A percentile compares a stretch with the other conserved stretches of the same genome.
Conservation (phyloP, 2,888 invertebrate genomes). For the Perithous albicinctus region DNA sequence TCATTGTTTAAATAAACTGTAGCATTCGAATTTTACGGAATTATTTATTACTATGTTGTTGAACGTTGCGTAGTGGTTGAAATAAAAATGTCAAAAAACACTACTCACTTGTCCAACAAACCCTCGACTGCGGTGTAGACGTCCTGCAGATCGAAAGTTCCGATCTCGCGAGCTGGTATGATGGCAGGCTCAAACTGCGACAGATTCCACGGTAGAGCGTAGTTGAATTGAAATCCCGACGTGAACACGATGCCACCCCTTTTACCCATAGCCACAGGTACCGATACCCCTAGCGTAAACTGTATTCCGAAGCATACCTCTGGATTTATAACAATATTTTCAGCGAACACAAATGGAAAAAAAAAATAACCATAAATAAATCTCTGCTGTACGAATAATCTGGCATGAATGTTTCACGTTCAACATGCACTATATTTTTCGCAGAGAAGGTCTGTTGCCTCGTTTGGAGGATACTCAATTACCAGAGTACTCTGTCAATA, state of each 20-base stretch:
- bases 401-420: conserved; percentile 2
- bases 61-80: too few species aligned
- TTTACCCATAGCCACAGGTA: conserved; percentile 79
- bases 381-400: conserved; percentile 1
- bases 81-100: background rate
- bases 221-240: conserved; percentile 82
- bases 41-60: too few species aligned
- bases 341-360: background rate
- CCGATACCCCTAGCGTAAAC: conserved; percentile 79
- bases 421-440: background rate
- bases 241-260: conserved; percentile 78
- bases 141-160: conserved; percentile 77
- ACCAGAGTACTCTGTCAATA: background rate
- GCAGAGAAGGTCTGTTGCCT: background rate
- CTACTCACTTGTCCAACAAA: conserved; percentile 79
- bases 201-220: conserved; percentile 80
- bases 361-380: background rate
- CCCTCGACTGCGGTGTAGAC: conserved; percentile 79
- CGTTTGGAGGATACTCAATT: conserved; percentile 1
- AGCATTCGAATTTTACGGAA: too few species aligned
- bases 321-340: conserved; percentile 11
- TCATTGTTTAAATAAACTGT: too few species aligned
- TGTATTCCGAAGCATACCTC: conserved; percentile 64
- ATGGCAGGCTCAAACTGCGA: conserved; percentile 79
- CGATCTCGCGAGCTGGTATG: conserved; percentile 75